A percentile compares a stretch with the other conserved stretches of the same genome.
Conservation (phyloP, 2,797 vertebrate genomes). For the Mormyrus proboscirostris region DNA sequence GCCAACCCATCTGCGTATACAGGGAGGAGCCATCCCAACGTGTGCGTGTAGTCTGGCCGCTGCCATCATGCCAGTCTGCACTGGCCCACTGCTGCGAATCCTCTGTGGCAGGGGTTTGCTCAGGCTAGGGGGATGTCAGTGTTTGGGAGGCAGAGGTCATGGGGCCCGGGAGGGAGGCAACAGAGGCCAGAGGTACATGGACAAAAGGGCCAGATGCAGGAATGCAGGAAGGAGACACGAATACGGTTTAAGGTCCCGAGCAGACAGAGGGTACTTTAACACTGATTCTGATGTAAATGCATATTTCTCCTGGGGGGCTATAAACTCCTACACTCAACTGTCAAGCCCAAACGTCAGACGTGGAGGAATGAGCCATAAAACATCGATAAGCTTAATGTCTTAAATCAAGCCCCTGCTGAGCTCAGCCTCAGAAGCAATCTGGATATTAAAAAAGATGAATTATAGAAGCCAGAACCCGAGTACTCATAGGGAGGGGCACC, state of each 20-base stretch:
- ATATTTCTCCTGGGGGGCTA: background rate
- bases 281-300: background rate
- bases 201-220: constrained; percentile 41
- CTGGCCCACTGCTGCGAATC: constrained; percentile 31
- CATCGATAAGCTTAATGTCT: background rate
- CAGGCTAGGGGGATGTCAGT: constrained; percentile 55
- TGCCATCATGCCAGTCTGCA: constrained; percentile 16
- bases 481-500: background rate
- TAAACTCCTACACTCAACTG: background rate
- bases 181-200: constrained; percentile 26
- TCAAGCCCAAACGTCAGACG: background rate
- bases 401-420: background rate
- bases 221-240: constrained; percentile 32
- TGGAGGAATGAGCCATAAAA: background rate
- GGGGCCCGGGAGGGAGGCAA: constrained; percentile 25
- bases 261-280: background rate
- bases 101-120: constrained; percentile 55
- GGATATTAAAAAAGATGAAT: background rate
- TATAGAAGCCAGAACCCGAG: background rate
- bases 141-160: constrained; percentile 26
- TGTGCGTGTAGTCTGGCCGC: constrained; percentile 19
- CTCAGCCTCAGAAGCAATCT: background rate
- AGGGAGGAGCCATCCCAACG: constrained; percentile 56
- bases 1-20: constrained; percentile 17
- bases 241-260: constrained; percentile 11